A percentile compares a stretch with the other conserved stretches of the same genome.
These are phyloP conservation scores for Tenthredo notha DNA, from an alignment of 2,888 invertebrate species.

Conservation along the genomic window DNA sequence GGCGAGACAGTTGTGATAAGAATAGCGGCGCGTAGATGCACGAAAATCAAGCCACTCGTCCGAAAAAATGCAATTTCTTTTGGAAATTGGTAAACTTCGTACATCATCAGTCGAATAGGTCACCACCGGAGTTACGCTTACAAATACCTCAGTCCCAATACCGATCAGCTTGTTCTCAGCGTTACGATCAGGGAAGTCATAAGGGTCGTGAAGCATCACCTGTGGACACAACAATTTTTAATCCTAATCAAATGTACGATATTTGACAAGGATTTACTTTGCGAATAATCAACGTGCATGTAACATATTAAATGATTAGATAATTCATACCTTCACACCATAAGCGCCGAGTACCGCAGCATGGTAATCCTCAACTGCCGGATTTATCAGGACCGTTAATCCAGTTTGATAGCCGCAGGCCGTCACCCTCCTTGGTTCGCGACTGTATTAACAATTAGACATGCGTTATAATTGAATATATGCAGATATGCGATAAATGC, in stretches of 20 bases:
- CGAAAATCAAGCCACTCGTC: slow-evolving; percentile 77
- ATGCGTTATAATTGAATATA: background rate
- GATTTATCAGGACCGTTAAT: slow-evolving; percentile 82
- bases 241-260: background rate
- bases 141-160: slow-evolving; percentile 81
- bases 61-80: slow-evolving; percentile 82
- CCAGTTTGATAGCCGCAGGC: slow-evolving; percentile 87
- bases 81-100: slow-evolving; percentile 77
- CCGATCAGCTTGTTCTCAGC: slow-evolving; percentile 82
- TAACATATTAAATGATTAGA: slow-evolving; percentile 6
- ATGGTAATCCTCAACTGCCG: slow-evolving; percentile 82
- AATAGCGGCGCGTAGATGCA: slow-evolving; percentile 76
- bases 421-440: slow-evolving; percentile 82
- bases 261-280: background rate
- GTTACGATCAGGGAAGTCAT: slow-evolving; percentile 83
- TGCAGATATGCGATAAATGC: background rate
- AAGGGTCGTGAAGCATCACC: slow-evolving; percentile 84
- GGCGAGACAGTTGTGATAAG: slow-evolving; percentile 84
- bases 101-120: slow-evolving; percentile 83
- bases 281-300: background rate
- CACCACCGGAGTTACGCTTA: slow-evolving; percentile 83
- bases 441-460: background rate
- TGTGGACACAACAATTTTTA: slow-evolving; percentile 66
- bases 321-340: slow-evolving; percentile 81
- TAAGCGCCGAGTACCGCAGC: slow-evolving; percentile 82